Base-by-base conservation (phyloP, 2,888 invertebrate species). In the Sinopyrophorus schimmeli region DNA sequence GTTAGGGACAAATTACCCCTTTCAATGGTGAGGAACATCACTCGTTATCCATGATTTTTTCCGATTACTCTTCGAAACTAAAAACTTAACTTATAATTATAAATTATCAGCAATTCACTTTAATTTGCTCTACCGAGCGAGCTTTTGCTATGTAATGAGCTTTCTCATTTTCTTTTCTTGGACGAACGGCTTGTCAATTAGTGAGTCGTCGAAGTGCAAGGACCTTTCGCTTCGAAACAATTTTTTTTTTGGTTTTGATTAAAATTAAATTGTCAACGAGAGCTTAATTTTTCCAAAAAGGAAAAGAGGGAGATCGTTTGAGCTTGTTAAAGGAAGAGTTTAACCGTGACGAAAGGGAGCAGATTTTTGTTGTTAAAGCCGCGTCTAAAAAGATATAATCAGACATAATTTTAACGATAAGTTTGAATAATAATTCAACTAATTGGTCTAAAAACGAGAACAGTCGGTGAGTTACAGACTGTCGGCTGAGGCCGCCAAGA, bases 401-500 rank as follows among this genome's bases (percentile, higher is more conserved):
- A 48, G 39, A 46, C 30, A 52, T 47, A 53, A 48, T 48, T 51
- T 52, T 54, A 48, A 58, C 65, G 68, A 70, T 69, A 67, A 67
- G 65, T 68, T 63, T 61, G 63, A 69, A 70, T 67, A 69, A 70
- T 72, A 72, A 73, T 73, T 72, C 68, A 70, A 71, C 72, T 73
- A 73, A 73, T 73, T 73, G 71, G 73, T 65, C 64, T 60, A 67
- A 69, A 69, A 70, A 66, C 67, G 62, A 66, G 68, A 66, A 61
- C 66, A 65, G 69, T 63, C 67, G 67, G 67, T 59, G 60, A 56
- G 58, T 54, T 55, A 59, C 65, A 70, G 68, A 69, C 69, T 61
- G 66, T 64, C 67, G 67, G 66, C 66, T 61, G 57, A 57, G 63
- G 59, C 66, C 66, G 67, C 65, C 68, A 69, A 69, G 71, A 70